Conservation (phyloP, 2,797 vertebrate species). For the Leptatherina wallacei region DNA sequence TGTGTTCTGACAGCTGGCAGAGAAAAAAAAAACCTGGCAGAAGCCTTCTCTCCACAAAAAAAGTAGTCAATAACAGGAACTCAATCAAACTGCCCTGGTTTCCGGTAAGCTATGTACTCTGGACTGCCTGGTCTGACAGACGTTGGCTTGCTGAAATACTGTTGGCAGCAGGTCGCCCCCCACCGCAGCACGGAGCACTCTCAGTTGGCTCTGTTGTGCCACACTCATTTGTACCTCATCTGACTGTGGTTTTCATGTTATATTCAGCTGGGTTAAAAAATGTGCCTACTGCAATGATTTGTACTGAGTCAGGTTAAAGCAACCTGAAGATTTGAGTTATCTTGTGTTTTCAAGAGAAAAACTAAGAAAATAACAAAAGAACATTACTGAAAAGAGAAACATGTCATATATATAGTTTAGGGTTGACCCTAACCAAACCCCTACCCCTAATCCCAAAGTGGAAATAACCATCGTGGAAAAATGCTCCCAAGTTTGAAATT, state of each 20-base stretch:
- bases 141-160: conserved; percentile 75
- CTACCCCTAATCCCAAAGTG: no score
- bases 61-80: conserved; percentile 94
- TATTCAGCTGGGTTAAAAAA: conserved; percentile 60
- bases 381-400: conserved; percentile 30
- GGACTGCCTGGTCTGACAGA: conserved; percentile 77
- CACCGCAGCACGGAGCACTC: conserved; percentile 73
- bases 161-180: conserved; percentile 71
- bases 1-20: conserved; percentile 78
- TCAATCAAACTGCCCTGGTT: conserved; percentile 91
- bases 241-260: conserved; percentile 76
- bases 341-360: conserved; percentile 41
- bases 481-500: no score
- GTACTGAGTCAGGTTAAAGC: conserved; percentile 65
- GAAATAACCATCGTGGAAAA: no score
- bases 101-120: conserved; percentile 82
- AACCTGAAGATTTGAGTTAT: conserved; percentile 58
- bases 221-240: conserved; percentile 79
- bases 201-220: conserved; percentile 66
- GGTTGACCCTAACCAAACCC: no score
- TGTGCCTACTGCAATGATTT: conserved; percentile 47
- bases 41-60: conserved; percentile 81
- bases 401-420: neutral
- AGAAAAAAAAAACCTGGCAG: conserved; percentile 69
- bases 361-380: conserved; percentile 50